phyloP scores from a whole-genome alignment of 1,140 invertebrate species.

The Drosophila obscura region DNA sequence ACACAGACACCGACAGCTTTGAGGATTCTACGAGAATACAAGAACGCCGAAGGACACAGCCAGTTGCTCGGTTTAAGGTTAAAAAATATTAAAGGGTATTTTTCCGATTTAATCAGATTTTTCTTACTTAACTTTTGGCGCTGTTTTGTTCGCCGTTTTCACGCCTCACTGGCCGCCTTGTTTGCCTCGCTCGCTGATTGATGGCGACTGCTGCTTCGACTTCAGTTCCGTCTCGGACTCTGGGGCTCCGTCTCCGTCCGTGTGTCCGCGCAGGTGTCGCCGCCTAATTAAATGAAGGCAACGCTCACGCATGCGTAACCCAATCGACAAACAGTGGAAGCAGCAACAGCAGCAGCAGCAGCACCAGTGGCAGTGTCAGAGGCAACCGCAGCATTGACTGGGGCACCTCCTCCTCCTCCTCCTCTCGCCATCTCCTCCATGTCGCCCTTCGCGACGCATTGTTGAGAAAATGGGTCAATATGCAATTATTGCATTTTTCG shows the following conservation, averaged over 20 bases:
- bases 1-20: no score
- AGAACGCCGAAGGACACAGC: no score
- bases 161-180: slow-evolving; percentile 72
- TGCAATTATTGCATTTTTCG: slow-evolving; percentile 73
- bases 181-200: slow-evolving; percentile 71
- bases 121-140: slow-evolving; percentile 6
- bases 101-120: not conserved
- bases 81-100: no score
- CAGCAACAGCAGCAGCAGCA: slow-evolving; percentile 1
- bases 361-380: not conserved
- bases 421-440: not conserved
- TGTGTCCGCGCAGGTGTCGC: slow-evolving; percentile 65
- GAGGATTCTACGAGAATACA: no score
- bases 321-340: slow-evolving; percentile 51
- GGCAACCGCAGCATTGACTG: no score
- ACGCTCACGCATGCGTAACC: slow-evolving; percentile 79
- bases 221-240: slow-evolving; percentile 16
- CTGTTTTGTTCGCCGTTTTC: slow-evolving; percentile 65
- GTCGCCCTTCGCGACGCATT: slow-evolving; percentile 46
- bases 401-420: not conserved
- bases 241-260: slow-evolving; percentile 11
- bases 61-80: no score
- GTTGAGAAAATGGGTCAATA: slow-evolving; percentile 77
- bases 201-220: slow-evolving; percentile 57
- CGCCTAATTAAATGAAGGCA: slow-evolving; percentile 80